phyloP scores from a whole-genome alignment of 2,797 vertebrate genomes.

The Alectoris magna region DNA sequence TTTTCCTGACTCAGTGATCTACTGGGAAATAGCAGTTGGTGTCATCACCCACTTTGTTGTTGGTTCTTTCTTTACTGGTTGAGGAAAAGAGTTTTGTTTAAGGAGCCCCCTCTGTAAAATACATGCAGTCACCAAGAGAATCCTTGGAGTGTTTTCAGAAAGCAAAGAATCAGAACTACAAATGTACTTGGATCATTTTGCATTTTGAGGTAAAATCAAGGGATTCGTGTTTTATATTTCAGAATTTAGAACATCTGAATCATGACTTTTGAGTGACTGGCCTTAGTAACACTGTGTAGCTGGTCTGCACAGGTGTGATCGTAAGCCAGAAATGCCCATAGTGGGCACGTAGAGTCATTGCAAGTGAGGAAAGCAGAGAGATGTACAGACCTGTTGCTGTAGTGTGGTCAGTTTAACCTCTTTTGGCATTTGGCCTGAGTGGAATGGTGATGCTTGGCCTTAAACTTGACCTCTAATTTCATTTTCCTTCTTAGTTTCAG shows the following conservation, averaged over 20 bases:
- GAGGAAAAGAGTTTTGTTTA: neutral
- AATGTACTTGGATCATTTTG: neutral
- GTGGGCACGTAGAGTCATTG: accelerated
- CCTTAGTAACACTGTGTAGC: neutral
- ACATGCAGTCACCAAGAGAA: neutral
- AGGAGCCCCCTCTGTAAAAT: neutral
- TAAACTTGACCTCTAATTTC: neutral
- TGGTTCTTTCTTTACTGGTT: neutral
- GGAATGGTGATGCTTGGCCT: neutral
- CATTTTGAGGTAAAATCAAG: neutral
- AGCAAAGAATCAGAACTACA: neutral
- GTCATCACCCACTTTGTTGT: neutral
- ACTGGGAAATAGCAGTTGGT: neutral
- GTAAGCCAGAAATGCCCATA: neutral
- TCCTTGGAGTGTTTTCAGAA: neutral
- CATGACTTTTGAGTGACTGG: neutral
- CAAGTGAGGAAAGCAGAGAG: neutral
- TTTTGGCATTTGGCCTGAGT: neutral
- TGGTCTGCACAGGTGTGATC: neutral
- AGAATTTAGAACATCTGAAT: neutral
- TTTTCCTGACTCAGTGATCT: neutral
- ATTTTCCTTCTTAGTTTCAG: neutral
- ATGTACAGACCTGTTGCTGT: neutral
- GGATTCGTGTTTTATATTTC: neutral
- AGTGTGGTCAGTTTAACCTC: neutral